A percentile compares a stretch with the other conserved stretches of the same genome.
Conservation (phyloP, 2,113 vertebrate genomes). For the Steatornis caripensis region DNA sequence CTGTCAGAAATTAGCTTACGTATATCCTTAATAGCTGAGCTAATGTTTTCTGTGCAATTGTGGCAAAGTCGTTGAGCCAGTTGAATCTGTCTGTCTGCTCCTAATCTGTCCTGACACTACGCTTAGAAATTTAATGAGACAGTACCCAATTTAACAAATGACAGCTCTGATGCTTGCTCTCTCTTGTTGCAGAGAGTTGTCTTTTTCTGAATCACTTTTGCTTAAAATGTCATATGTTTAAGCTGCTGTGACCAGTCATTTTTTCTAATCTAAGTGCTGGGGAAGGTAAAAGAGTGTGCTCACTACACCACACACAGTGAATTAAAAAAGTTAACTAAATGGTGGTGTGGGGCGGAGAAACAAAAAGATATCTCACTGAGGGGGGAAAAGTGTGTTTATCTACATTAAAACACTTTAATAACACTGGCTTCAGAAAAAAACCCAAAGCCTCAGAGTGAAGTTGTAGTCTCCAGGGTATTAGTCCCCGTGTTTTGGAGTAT, state of each 20-base stretch:
- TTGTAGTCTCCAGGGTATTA: neutral
- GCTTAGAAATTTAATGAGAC: slow-evolving; percentile 28
- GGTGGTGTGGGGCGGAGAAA: neutral
- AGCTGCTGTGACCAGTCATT: neutral
- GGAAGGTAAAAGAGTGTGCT: neutral
- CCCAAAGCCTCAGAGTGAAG: neutral
- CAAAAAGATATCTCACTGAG: neutral
- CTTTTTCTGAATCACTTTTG: neutral
- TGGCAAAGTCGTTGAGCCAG: neutral
- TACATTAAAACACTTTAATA: neutral
- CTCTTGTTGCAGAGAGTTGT: neutral
- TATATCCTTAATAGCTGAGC: neutral
- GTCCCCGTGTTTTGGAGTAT: neutral
- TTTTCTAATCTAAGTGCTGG: neutral
- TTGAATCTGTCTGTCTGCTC: neutral
- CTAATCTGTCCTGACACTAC: neutral
- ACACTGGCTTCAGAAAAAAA: neutral
- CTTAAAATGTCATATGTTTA: slow-evolving; percentile 8
- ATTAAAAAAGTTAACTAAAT: neutral
- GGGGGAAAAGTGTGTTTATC: neutral
- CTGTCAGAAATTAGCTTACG: neutral
- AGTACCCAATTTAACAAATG: slow-evolving; percentile 27
- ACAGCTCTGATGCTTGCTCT: neutral
- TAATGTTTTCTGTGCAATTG: neutral
- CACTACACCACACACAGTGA: neutral